phyloP scores from a whole-genome alignment of 1,140 invertebrate species.

The Tetraneura akinire region DNA sequence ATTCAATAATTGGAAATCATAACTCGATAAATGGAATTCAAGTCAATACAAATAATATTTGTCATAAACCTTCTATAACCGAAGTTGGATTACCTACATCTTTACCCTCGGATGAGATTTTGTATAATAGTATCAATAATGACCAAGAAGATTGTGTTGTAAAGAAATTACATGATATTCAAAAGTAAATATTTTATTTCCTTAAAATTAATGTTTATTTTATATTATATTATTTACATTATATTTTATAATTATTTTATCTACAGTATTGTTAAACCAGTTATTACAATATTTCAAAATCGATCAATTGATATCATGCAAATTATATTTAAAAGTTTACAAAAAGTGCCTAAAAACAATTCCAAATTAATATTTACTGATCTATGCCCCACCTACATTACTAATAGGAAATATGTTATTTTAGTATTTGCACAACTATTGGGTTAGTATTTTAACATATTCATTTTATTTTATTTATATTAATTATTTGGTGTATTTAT shows the following conservation, averaged over 20 bases:
- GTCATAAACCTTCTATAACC: neutral
- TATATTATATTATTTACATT: neutral
- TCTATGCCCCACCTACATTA: neutral
- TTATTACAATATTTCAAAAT: neutral
- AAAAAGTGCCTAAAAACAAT: neutral
- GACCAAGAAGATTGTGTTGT: neutral
- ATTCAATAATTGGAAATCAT: neutral
- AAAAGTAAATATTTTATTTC: too few species aligned
- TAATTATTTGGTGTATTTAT: neutral
- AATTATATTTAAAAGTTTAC: neutral
- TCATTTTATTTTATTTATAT: neutral
- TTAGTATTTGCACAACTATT: neutral
- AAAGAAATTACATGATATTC: neutral
- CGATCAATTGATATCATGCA: neutral
- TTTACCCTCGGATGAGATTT: neutral
- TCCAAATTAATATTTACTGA: neutral
- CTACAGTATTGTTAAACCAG: neutral
- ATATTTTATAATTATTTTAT: too few species aligned
- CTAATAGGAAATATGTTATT: neutral
- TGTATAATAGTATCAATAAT: neutral
- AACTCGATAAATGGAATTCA: neutral
- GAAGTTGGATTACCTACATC: neutral
- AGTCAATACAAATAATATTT: neutral
- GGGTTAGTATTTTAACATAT: neutral
- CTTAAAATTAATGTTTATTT: too few species aligned